Conservation (phyloP, 2,888 invertebrate species). For the Eudasyphora cyanicolor region DNA sequence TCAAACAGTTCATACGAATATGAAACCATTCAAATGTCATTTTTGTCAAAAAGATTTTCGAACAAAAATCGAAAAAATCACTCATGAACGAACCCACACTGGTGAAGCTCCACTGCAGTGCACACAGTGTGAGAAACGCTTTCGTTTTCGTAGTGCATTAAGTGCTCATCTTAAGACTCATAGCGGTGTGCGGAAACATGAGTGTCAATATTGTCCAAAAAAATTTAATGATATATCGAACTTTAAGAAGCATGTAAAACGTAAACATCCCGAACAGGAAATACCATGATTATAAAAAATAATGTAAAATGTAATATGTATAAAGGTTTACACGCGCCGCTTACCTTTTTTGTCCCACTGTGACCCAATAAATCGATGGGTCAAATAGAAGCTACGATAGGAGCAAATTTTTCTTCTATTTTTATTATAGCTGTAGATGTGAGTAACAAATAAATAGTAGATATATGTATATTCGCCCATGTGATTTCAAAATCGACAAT, state of each 20-base stretch:
- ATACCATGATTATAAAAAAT: background rate
- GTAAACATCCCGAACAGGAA: slow-evolving; percentile 40
- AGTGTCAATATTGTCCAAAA: slow-evolving; percentile 86
- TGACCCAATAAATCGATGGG: no score
- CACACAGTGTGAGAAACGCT: slow-evolving; percentile 87
- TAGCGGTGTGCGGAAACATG: slow-evolving; percentile 86
- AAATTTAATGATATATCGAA: slow-evolving; percentile 92
- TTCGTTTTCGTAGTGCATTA: slow-evolving; percentile 88
- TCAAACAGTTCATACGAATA: slow-evolving; percentile 82
- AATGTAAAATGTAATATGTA: background rate
- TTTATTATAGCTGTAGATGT: no score
- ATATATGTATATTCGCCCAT: no score
- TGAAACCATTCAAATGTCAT: slow-evolving; percentile 83
- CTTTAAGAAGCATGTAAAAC: slow-evolving; percentile 89
- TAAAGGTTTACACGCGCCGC: no score
- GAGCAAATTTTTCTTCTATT: no score
- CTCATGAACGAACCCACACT: slow-evolving; percentile 88
- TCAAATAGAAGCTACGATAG: no score
- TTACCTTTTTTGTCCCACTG: no score
- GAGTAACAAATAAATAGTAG: no score
- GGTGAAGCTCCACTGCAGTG: slow-evolving; percentile 90
- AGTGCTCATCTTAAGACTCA: slow-evolving; percentile 89
- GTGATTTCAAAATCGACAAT: no score
- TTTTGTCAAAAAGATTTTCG: slow-evolving; percentile 84
- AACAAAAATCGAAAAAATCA: slow-evolving; percentile 86